A percentile compares a stretch with the other conserved stretches of the same genome.
Conservation (phyloP, 1,140 invertebrate species). For the Lepidotrigona ventralis region DNA sequence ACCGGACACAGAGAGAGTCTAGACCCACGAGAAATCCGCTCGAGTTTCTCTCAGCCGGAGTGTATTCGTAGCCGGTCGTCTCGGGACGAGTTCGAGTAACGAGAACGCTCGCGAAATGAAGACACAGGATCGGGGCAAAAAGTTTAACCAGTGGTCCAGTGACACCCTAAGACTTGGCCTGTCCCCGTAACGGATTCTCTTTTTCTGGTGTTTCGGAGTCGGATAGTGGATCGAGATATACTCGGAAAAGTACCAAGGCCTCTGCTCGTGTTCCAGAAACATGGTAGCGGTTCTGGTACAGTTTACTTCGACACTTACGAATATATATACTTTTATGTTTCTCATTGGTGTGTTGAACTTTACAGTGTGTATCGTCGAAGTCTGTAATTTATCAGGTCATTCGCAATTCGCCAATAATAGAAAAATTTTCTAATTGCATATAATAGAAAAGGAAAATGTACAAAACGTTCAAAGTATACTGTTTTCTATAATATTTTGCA, state of each 20-base stretch:
- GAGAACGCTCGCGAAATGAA: conserved; percentile 34
- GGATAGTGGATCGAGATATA: not conserved
- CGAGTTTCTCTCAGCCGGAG: conserved; percentile 54
- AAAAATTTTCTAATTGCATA: too few species aligned
- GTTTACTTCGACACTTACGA: too few species aligned
- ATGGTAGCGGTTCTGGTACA: too few species aligned
- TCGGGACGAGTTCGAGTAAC: conserved; percentile 28
- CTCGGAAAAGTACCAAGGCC: not conserved
- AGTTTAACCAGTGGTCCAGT: conserved; percentile 32
- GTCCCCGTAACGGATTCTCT: conserved; percentile 39
- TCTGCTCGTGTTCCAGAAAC: too few species aligned
- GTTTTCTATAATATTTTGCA: too few species aligned
- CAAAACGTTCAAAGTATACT: too few species aligned
- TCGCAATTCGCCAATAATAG: too few species aligned
- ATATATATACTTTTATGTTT: too few species aligned
- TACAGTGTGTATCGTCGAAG: too few species aligned
- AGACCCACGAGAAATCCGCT: conserved; percentile 52
- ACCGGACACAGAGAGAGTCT: conserved; percentile 32
- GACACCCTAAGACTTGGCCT: conserved; percentile 35
- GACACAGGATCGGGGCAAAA: conserved; percentile 32
- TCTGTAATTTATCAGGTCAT: too few species aligned
- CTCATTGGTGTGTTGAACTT: too few species aligned
- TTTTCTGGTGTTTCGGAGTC: conserved; percentile 7
- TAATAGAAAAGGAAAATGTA: too few species aligned
- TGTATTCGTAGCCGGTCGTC: conserved; percentile 19